A percentile compares a stretch with the other conserved stretches of the same genome.
Evolutionary conservation across 2,888 invertebrate species (phyloP).

Genomic region (Helleia helle): DNA sequence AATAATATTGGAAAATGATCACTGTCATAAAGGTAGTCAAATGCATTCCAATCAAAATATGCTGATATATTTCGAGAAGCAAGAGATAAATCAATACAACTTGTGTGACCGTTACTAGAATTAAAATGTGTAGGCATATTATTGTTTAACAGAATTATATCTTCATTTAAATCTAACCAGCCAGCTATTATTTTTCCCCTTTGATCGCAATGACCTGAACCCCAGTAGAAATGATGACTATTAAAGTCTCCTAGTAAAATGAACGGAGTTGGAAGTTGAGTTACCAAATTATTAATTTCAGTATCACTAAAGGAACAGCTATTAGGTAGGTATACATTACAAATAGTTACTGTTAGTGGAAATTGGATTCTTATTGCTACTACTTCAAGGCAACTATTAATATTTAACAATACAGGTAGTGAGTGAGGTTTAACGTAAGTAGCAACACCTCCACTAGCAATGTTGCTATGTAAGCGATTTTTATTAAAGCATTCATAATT

Average conservation of each 20-base stretch:
- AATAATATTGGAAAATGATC: constrained; percentile 2
- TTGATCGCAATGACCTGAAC: background rate
- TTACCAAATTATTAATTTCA: background rate
- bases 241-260: constrained; percentile 2
- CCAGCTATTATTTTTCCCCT: constrained; percentile 3
- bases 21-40: background rate
- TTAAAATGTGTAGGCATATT: constrained; percentile 1
- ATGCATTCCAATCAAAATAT: constrained; percentile 2
- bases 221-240: background rate
- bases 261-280: constrained; percentile 1
- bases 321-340: constrained; percentile 2
- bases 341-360: background rate
- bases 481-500: background rate
- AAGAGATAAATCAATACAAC: constrained; percentile 1
- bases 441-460: background rate
- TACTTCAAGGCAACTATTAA: background rate
- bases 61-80: constrained; percentile 3
- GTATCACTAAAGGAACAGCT: background rate
- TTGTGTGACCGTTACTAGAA: constrained; percentile 1
- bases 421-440: constrained; percentile 1
- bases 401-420: background rate
- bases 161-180: background rate
- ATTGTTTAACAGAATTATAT: background rate
- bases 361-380: background rate
- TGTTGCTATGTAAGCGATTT: background rate